phyloP scores from a whole-genome alignment of 2,797 vertebrate species.

The Cyprinella venusta region DNA sequence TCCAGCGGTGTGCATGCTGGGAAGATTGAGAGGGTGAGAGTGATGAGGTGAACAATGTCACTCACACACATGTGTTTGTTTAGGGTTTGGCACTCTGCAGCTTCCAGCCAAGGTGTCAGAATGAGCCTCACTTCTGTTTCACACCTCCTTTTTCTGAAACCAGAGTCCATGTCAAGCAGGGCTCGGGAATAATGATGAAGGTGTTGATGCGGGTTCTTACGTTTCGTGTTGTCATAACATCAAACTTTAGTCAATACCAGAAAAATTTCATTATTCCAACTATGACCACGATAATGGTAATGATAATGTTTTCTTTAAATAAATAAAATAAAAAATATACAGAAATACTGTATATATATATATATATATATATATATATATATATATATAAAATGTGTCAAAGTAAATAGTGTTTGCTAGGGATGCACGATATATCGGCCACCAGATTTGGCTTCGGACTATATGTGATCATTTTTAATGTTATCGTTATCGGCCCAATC shows the following conservation, averaged over 20 bases:
- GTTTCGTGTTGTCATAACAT: not conserved
- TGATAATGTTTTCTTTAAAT: not conserved
- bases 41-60: constrained; percentile 53
- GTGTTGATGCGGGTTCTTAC: not conserved
- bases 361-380: no score
- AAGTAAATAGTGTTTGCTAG: no score
- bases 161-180: not conserved
- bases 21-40: constrained; percentile 61
- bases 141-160: constrained; percentile 55
- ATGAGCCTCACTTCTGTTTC: constrained; percentile 54
- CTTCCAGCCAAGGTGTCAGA: constrained; percentile 55
- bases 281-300: not conserved
- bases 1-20: constrained; percentile 38
- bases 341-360: no score
- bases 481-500: no score
- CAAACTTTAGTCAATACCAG: not conserved
- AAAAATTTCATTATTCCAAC: not conserved
- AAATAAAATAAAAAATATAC: not conserved
- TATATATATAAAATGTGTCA: no score
- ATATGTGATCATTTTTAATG: no score
- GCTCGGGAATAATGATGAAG: constrained; percentile 35
- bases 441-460: no score
- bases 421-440: no score
- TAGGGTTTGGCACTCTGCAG: constrained; percentile 55
- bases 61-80: constrained; percentile 55